Percentiles rank a stretch among this genome's conserved stretches.
phyloP scores from a whole-genome alignment of 2,888 invertebrate genomes.

The Amphipoea oculea region DNA sequence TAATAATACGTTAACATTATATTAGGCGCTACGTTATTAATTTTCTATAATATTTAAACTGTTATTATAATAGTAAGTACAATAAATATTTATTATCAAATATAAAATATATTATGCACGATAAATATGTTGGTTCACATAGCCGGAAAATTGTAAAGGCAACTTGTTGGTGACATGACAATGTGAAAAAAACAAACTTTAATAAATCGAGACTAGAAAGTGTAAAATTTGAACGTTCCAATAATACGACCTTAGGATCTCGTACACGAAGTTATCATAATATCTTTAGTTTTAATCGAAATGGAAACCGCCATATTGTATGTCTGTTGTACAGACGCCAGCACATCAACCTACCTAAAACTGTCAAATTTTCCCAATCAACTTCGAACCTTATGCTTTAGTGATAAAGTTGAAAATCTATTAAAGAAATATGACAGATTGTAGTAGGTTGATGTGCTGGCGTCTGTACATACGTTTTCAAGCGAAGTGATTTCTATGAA shows the following conservation, averaged over 20 bases:
- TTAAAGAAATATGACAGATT: no score
- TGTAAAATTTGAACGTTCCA: constrained; percentile 79
- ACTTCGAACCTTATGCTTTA: no score
- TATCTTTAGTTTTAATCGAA: not conserved
- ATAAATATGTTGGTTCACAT: constrained; percentile 53
- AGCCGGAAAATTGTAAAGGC: constrained; percentile 52
- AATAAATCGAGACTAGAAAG: constrained; percentile 89
- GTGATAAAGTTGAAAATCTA: no score
- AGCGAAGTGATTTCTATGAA: not conserved
- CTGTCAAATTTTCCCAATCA: no score
- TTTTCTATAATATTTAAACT: constrained; percentile 59
- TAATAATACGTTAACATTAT: constrained; percentile 47
- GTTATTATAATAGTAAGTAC: constrained; percentile 58
- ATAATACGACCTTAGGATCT: constrained; percentile 77
- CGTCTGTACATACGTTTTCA: not conserved
- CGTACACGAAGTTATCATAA: not conserved
- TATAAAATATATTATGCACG: constrained; percentile 50
- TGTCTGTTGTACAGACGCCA: no score
- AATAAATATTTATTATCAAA: constrained; percentile 56
- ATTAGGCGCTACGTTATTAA: constrained; percentile 62
- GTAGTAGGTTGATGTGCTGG: no score
- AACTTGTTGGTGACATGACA: constrained; percentile 68
- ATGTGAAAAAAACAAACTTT: constrained; percentile 75
- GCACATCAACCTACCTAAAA: no score
- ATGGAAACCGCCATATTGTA: not conserved